Percentiles rank a stretch among this genome's conserved stretches.
These are phyloP conservation scores for Noturus placidus DNA, from an alignment of 2,113 vertebrate species.

Conservation along the genomic window DNA sequence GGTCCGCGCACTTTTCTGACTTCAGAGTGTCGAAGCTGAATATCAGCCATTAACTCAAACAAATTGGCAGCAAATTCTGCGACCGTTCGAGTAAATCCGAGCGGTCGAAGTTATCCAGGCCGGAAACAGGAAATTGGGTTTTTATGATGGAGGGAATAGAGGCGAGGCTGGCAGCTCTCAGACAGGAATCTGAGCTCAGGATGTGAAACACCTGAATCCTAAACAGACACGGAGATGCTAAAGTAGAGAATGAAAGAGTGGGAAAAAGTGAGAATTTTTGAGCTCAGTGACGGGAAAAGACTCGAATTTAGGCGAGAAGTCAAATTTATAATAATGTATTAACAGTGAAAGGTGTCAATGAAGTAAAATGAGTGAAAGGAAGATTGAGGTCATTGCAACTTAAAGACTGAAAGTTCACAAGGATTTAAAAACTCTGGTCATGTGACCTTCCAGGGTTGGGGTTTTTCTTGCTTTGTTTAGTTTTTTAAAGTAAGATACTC, in stretches of 20 bases:
- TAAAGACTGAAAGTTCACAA: neutral
- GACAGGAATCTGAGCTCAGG: neutral
- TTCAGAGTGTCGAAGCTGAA: constrained; percentile 25
- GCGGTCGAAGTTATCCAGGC: constrained; percentile 21
- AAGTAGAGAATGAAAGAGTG: neutral
- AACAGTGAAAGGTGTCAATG: neutral
- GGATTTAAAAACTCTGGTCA: neutral
- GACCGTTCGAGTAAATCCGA: constrained; percentile 14
- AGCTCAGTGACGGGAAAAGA: neutral
- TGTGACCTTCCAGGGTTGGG: neutral
- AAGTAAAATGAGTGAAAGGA: neutral
- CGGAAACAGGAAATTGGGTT: constrained; percentile 50
- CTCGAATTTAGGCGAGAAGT: neutral
- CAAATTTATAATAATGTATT: neutral
- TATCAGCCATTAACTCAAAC: constrained; percentile 41
- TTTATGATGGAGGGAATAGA: constrained; percentile 3
- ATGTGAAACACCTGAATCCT: constrained; percentile 1
- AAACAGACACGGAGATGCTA: neutral
- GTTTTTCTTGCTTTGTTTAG: too few species aligned
- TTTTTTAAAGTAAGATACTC: neutral
- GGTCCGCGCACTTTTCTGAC: constrained; percentile 20
- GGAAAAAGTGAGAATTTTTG: neutral
- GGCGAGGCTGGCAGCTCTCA: neutral
- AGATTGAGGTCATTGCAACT: neutral
- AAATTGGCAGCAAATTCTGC: constrained; percentile 27